Evolutionary conservation across 2,113 vertebrate species (phyloP).

Genomic region (Mionectes macconnelli): DNA sequence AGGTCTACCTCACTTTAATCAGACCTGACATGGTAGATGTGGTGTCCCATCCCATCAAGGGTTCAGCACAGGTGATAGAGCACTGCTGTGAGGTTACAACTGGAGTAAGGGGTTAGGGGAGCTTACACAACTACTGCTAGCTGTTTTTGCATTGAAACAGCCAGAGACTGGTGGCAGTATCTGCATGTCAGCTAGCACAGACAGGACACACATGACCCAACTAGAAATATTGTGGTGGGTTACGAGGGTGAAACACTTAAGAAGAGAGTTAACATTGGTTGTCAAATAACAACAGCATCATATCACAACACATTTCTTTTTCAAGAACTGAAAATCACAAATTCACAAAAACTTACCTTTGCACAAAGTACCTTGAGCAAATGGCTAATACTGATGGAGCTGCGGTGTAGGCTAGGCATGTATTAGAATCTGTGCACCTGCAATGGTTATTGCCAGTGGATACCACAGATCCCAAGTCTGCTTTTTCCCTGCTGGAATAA

Average conservation of each 20-base stretch:
- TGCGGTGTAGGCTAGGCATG: not conserved
- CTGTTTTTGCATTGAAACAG: accelerated
- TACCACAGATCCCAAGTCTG: not conserved
- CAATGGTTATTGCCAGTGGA: not conserved
- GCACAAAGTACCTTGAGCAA: not conserved
- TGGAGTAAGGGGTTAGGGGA: not conserved
- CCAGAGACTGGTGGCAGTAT: not conserved
- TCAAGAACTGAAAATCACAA: not conserved
- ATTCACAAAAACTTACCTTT: not conserved
- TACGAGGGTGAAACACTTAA: not conserved
- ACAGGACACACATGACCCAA: too few species aligned
- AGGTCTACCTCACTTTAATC: not conserved
- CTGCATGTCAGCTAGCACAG: not conserved
- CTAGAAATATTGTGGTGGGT: not conserved
- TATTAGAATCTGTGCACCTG: not conserved
- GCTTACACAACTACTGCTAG: not conserved
- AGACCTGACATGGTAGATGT: not conserved
- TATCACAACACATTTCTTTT: not conserved
- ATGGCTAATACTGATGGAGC: not conserved
- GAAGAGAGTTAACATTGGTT: not conserved
- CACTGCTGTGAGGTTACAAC: not conserved
- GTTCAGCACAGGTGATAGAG: not conserved
- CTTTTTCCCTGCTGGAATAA: not conserved
- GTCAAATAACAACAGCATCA: not conserved
- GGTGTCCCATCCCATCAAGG: accelerated